A percentile compares a stretch with the other conserved stretches of the same genome.
Conservation (phyloP, 2,797 vertebrate species). For the Typhlichthys eigenmanni region DNA sequence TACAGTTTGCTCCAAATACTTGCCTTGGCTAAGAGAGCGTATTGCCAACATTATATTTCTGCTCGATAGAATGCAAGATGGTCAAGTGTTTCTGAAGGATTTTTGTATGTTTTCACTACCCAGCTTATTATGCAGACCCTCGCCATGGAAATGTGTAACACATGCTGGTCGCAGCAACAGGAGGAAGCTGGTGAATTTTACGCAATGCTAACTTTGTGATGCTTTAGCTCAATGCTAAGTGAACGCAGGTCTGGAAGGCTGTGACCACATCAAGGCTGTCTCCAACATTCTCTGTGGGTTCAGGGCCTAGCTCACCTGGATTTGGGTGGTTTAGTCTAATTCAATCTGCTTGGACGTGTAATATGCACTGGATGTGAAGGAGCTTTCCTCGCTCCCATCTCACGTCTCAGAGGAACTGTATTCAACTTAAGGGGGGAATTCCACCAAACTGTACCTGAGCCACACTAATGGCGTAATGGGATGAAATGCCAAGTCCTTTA, state of each 20-base stretch:
- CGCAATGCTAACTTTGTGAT: conserved; percentile 16
- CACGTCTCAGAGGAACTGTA: conserved; percentile 1
- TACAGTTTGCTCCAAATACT: neutral
- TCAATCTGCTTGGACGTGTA: neutral
- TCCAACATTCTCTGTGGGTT: conserved; percentile 13
- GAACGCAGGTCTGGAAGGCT: conserved; percentile 19
- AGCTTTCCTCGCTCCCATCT: neutral
- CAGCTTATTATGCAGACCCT: conserved; percentile 31
- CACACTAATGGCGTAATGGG: too few relatives aligned
- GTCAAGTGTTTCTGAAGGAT: conserved; percentile 23
- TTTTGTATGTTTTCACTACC: conserved; percentile 4
- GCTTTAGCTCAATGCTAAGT: conserved; percentile 26
- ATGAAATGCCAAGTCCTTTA: too few relatives aligned
- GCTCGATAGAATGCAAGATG: conserved; percentile 1
- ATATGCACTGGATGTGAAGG: neutral
- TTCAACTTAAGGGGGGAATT: conserved; percentile 1
- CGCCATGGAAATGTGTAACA: conserved; percentile 20
- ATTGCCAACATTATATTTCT: conserved; percentile 7
- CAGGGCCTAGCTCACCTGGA: neutral
- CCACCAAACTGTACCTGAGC: neutral
- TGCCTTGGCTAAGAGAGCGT: neutral
- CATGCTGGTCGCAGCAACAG: neutral
- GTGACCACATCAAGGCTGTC: conserved; percentile 1
- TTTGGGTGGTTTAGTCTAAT: neutral
- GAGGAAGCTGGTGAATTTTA: neutral